Evolutionary conservation across 1,140 invertebrate genomes (phyloP), one percentile per base, ranked within the genome.

Genomic region (Drosophila arawakana): DNA sequence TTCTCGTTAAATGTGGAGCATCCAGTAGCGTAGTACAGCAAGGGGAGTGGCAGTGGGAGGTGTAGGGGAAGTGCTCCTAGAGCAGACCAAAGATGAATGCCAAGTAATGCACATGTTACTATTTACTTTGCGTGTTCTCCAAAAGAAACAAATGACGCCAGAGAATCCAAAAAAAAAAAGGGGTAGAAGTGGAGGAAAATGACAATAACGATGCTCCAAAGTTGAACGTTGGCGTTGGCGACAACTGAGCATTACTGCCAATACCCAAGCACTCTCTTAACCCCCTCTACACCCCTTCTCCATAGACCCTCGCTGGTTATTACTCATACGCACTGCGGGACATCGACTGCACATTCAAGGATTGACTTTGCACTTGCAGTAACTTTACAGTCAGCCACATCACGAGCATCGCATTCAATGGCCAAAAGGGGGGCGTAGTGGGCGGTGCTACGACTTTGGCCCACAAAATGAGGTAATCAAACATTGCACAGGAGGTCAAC

Each of bases 71-170:
- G 6, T 41, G 3, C 46, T 47, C 15, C 8, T 7, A 18, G 37
- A 44, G 35, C 30, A 59, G 46, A 18, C 50, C 43, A 55, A 71
- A 80, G 80, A 88, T 83, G 84, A 88, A 82, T 88, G 80, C 83
- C 83, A 86, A 86, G 83, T 83, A 88, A 86, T 83, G 80, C 83
- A 88, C 84, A 88, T 88, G 83, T 88, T 80, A 88, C 83, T 89
- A 88, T 88, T 88, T 88, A 88, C 83, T 88, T 88, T 78, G 77
- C 84, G 73, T 86, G 76, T 80, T 77, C 62, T 59, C 66, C 70
- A 79, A 85, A 81, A 73, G 60, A 77, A 83, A 80, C 73, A 83
- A 80, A 81, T 49, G 69, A 72, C 57, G 49, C 49, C 44, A 44
- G 3, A 21, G 69, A 72, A 52, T 43, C 49, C 39, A 44, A 30